Evolutionary conservation across 2,888 invertebrate species (phyloP).

Genomic region (Tuta absoluta): DNA sequence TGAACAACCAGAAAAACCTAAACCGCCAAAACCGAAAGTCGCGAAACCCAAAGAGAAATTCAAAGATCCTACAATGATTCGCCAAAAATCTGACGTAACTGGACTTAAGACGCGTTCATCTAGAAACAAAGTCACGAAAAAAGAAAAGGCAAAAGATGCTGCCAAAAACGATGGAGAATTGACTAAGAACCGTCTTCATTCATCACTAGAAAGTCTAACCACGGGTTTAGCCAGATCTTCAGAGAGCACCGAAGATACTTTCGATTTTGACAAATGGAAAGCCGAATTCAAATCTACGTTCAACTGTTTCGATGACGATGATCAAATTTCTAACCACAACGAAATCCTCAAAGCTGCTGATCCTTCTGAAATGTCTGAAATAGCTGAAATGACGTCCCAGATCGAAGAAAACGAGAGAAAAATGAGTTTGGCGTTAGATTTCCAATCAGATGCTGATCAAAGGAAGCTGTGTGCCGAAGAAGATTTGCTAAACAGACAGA

Average conservation of each 20-base stretch:
- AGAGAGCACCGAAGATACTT: constrained; percentile 67
- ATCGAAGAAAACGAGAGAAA: constrained; percentile 80
- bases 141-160: constrained; percentile 58
- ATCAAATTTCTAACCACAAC: constrained; percentile 66
- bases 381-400: constrained; percentile 77
- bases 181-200: constrained; percentile 69
- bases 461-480: constrained; percentile 89
- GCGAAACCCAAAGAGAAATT: constrained; percentile 49
- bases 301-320: constrained; percentile 71
- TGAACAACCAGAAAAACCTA: constrained; percentile 58
- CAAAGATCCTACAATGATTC: constrained; percentile 66
- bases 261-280: constrained; percentile 76
- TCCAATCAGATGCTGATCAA: constrained; percentile 87
- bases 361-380: constrained; percentile 76
- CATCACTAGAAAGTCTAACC: constrained; percentile 70
- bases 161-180: constrained; percentile 57
- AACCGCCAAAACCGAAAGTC: constrained; percentile 38
- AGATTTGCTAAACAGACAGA: constrained; percentile 87
- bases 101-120: constrained; percentile 77
- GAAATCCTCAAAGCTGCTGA: constrained; percentile 70
- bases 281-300: constrained; percentile 68
- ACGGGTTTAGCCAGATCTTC: constrained; percentile 69
- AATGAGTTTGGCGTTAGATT: constrained; percentile 82
- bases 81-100: constrained; percentile 84
- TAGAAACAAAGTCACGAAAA: constrained; percentile 59